Conservation (phyloP, 2,113 vertebrate genomes). For the Embiotoca jacksoni region DNA sequence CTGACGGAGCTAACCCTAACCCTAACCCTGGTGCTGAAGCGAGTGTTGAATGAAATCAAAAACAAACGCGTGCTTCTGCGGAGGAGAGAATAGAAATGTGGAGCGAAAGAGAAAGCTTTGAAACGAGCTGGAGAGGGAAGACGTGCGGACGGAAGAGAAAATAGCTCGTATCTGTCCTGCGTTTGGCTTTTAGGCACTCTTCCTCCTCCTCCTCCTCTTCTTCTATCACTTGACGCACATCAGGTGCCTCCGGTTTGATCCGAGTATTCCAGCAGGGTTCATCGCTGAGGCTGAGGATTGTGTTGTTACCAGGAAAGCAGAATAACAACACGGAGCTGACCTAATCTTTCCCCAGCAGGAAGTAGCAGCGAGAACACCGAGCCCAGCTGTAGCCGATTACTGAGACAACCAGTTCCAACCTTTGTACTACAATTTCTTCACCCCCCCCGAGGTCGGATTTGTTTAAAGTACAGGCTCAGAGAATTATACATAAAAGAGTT, state of each 20-base stretch:
- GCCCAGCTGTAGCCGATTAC: constrained; percentile 53
- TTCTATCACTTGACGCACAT: constrained; percentile 17
- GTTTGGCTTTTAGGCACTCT: constrained; percentile 16
- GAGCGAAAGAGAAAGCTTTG: not conserved
- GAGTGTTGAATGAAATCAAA: not conserved
- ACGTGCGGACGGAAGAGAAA: not conserved
- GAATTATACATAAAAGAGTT: not conserved
- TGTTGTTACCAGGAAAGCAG: constrained; percentile 44
- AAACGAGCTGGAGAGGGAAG: not conserved
- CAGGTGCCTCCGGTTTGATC: constrained; percentile 8
- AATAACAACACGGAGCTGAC: constrained; percentile 50
- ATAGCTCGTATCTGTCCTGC: constrained; percentile 30
- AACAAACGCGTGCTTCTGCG: not conserved
- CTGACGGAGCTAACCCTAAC: not conserved
- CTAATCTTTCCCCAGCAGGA: constrained; percentile 56
- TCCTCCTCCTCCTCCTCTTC: not conserved
- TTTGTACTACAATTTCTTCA: constrained; percentile 15
- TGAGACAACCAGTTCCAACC: constrained; percentile 13
- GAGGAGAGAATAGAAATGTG: not conserved
- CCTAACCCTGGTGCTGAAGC: no score
- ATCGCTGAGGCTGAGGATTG: constrained; percentile 22
- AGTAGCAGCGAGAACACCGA: constrained; percentile 17
- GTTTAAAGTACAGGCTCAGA: not conserved
- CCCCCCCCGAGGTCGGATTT: not conserved
- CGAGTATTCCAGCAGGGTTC: constrained; percentile 31